Evolutionary conservation across 1,140 invertebrate species (phyloP).

Genomic region (Xylocopa sonorina): DNA sequence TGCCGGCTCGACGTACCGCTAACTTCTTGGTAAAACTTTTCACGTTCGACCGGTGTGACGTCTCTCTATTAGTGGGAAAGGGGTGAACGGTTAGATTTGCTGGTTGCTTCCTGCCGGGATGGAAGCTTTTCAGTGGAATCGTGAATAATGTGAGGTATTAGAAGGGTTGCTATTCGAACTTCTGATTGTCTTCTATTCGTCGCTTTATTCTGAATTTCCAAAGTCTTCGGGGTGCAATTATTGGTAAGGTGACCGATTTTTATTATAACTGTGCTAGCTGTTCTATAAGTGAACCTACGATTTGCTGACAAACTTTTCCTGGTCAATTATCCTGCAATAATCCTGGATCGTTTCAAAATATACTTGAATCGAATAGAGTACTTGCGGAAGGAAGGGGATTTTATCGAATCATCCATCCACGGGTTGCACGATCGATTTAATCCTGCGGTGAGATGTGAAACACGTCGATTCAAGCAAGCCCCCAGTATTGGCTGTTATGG

Average conservation of each 20-base stretch:
- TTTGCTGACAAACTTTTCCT: no score
- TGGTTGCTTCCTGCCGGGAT: background rate
- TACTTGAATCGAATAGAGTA: background rate
- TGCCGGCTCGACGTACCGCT: constrained; percentile 58
- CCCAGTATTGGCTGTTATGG: constrained; percentile 46
- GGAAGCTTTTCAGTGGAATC: background rate
- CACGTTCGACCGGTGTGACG: background rate
- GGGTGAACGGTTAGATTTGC: background rate
- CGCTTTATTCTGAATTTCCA: no score
- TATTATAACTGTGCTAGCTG: background rate
- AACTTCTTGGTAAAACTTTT: constrained; percentile 54
- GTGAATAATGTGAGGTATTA: background rate
- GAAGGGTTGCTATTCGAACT: background rate
- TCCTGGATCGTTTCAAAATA: background rate
- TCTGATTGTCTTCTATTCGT: no score
- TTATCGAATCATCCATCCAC: constrained; percentile 52
- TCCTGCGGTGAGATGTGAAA: constrained; percentile 42
- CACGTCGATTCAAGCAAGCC: constrained; percentile 52
- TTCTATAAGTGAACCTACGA: no score
- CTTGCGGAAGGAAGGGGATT: constrained; percentile 39
- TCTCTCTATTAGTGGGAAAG: background rate
- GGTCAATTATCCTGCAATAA: constrained; percentile 53
- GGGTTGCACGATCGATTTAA: constrained; percentile 61
- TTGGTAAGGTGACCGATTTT: background rate
- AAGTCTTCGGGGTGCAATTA: background rate